Percentiles rank a stretch among this genome's conserved stretches.
Evolutionary conservation across 2,888 invertebrate species (phyloP).

Genomic region (Mamestra brassicae): DNA sequence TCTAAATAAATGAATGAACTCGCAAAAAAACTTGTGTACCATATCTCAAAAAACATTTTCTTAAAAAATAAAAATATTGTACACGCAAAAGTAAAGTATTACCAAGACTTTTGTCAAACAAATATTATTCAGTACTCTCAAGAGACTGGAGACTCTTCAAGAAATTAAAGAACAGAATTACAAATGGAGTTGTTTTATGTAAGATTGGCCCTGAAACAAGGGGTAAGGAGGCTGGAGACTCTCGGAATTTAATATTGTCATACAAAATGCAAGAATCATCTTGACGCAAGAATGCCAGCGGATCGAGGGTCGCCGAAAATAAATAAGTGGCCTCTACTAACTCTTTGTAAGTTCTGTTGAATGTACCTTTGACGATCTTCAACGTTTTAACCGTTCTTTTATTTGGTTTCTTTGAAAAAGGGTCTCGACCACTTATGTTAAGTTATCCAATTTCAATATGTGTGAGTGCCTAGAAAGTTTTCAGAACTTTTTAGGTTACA

Average conservation of each 20-base stretch:
- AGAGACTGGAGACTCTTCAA: constrained; percentile 38
- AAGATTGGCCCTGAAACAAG: constrained; percentile 35
- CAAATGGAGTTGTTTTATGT: constrained; percentile 45
- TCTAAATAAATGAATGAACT: background rate
- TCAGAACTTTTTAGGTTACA: constrained; percentile 12
- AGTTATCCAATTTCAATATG: constrained; percentile 62
- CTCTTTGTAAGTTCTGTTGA: constrained; percentile 45
- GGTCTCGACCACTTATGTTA: constrained; percentile 49
- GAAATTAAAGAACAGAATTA: constrained; percentile 54
- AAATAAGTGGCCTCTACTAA: constrained; percentile 47
- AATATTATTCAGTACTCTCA: constrained; percentile 38
- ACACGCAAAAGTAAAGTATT: constrained; percentile 22
- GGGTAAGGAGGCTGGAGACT: background rate
- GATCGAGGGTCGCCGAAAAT: constrained; percentile 33
- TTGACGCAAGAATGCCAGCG: constrained; percentile 41
- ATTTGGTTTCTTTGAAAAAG: constrained; percentile 56
- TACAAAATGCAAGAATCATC: constrained; percentile 50
- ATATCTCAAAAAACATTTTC: background rate
- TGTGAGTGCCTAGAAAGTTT: constrained; percentile 45
- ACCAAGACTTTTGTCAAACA: constrained; percentile 49
- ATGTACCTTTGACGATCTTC: constrained; percentile 50
- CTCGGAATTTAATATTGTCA: constrained; percentile 58
- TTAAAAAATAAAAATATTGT: constrained; percentile 16
- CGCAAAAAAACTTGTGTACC: background rate
- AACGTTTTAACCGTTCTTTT: constrained; percentile 48